Evolutionary conservation across 37 sponge, comb jelly and placozoan species (phyloP), one percentile per base, ranked within the genome.

Genomic region (Lycopodina hypogea): DNA sequence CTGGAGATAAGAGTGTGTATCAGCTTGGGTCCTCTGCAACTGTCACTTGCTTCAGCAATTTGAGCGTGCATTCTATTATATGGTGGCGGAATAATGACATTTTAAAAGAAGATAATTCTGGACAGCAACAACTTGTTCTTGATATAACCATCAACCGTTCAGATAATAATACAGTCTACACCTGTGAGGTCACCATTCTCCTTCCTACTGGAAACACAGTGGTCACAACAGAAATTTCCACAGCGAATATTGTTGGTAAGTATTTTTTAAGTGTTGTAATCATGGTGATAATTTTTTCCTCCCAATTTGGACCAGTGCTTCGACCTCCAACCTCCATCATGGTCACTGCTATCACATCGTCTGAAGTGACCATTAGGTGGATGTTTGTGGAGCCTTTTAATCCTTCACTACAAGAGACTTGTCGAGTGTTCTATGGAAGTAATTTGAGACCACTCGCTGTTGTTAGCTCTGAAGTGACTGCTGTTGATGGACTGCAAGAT

Each of bases 71-170:
- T 3, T 26, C 26, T 21, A 21, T 58, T 18, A 8, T 18, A 58
- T 45, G 48, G 48, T 9, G n/a, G n/a, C n/a, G n/a, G n/a, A n/a
- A 15, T 39, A 72, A 82, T 53, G 29, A 26, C 32, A 42, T 36
- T 51, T 42, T 39, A 12, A 28, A 40, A 32, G 3, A 36, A 23
- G 24, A 22, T 39, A 71, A 52, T 62, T 59, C 72, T 83, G 68
- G 75, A 63, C 26, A 26, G 26, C 59, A 58, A 58, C 59, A 58
- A 24, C 59, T 58, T 8, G 59, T 58, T 58, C 59, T 58, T 6
- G 59, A 59, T 18, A 59, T 26, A 59, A 17, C 6, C 3, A 65
- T 14, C 66, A 65, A 32, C 18, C 2, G 33, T 33, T 2, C 2
- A 32, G 30, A 32, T 2, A 65, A 65, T 11, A 65, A 65, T 32